Evolutionary conservation across 2,888 invertebrate genomes (phyloP), one percentile per base, ranked within the genome.

Genomic region (Ochlodes sylvanus): DNA sequence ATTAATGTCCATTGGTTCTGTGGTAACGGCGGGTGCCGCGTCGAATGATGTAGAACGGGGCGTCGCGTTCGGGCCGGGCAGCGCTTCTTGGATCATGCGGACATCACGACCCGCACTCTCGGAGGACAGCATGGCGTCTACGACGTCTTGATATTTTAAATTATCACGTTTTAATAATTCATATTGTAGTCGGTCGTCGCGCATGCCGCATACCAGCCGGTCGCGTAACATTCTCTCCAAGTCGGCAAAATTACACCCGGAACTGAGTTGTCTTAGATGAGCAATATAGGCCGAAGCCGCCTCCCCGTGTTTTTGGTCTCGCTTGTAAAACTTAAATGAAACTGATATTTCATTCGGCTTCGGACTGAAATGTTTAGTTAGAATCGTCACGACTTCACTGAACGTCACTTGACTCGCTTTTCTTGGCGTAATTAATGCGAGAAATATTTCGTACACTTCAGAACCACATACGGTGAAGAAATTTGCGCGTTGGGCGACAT

Each of bases 151-250:
- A 63, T 74, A 75, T 0, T 7, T n/a, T 17, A 75, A 54, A 47
- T 73, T 72, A 21, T 74, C 70, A 12, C 54, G 55, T 55, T 73
- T 73, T 17, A 76, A 68, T 19, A 75, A 54, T 50, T 76, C 72
- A 17, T 72, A 76, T 47, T 73, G 71, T 10, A 74, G 47, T 15
- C 63, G 69, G 9, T 55, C 57, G 21, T 69, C 73, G 21, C 34
- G 61, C 74, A 76, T 72, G 7, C 76, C 72, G 34, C 75, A 75
- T 7, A 75, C 73, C 0, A 74, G 55, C 50, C 72, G 63, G 52
- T 76, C 75, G 3, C 73, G 72, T 15, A 72, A 63, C 73, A 71
- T 75, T n/a, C 72, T 64, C 34, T 75, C 73, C 38, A 74, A 71
- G 41, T 75, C 64, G 1, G 58, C 12, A 68, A 73, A 76, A 63